Conservation (phyloP, 1,140 invertebrate genomes). For the Zophobas atratus region DNA sequence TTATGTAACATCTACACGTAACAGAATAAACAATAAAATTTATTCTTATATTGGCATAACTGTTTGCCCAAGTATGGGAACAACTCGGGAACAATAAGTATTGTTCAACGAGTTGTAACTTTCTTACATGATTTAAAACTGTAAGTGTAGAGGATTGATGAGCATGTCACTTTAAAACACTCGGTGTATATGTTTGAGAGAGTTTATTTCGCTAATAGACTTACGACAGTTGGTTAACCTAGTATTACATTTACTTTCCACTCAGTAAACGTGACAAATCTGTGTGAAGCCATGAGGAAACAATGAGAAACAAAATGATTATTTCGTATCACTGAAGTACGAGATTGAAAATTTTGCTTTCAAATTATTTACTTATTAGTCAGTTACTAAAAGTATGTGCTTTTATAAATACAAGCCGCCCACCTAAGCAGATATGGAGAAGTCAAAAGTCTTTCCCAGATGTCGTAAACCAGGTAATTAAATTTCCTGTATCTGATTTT, state of each 20-base stretch:
- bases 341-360: background rate
- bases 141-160: background rate
- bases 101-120: slow-evolving; percentile 16
- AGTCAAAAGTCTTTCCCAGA: too few relatives aligned
- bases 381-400: too few relatives aligned
- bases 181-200: background rate
- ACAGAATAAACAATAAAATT: slow-evolving; percentile 24
- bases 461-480: too few relatives aligned
- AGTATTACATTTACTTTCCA: slow-evolving; percentile 8
- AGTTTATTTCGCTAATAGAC: slow-evolving; percentile 19
- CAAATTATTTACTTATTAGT: too few relatives aligned
- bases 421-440: too few relatives aligned
- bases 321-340: background rate
- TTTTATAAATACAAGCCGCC: too few relatives aligned
- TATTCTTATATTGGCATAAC: slow-evolving; percentile 31
- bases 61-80: slow-evolving; percentile 41
- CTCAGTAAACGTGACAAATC: background rate
- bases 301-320: background rate
- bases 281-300: background rate
- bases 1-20: slow-evolving; percentile 11
- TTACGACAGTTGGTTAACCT: slow-evolving; percentile 4
- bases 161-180: background rate
- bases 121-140: background rate
- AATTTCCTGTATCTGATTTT: background rate
- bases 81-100: slow-evolving; percentile 26